Evolutionary conservation across 2,888 invertebrate genomes (phyloP), one percentile per base, ranked within the genome.

Genomic region (Eulithis testata): DNA sequence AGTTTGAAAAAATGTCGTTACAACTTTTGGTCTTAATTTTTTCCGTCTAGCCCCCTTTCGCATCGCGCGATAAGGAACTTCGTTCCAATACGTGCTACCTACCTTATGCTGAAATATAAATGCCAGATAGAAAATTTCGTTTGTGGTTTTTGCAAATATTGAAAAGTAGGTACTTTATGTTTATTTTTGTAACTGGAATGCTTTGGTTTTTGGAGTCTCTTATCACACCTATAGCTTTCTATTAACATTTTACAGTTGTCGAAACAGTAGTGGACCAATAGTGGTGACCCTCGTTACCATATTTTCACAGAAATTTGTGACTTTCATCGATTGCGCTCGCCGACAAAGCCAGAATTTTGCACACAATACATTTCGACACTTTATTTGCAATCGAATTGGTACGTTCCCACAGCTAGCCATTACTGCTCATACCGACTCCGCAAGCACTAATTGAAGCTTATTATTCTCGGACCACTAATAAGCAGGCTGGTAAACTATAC

Each of bases 391-490:
- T 79, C 74, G 79, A 81, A 80, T 78, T 69, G 68, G 72, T 71
- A 76, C 62, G 74, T 88, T 87, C 84, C 82, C 86, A 87, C 85
- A 81, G 75, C 73, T 63, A 73, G 68, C 66, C 70, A 82, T 82
- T 82, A 75, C 80, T 81, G 37, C 82, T 82, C 79, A 77, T 82
- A 79, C 75, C 69, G 45, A 45, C 76, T 79, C 74, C 70, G 69
- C 67, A 71, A 75, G 69, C 73, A 79, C 82, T 83, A 79, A 83
- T 83, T 79, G 76, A n/a, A 40, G 63, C 56, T 63, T 60, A 63
- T 60, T 60, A 47, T 63, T 69, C 49, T 65, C 27, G 49, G 57
- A 60, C 53, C 57, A 12, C 44, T 58, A 55, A 44, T 11, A 47
- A 36, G n/a, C 40, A 14, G 11, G 37, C 11, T 43, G n/a, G 50